phyloP scores from a whole-genome alignment of 2,888 invertebrate species.

The Platerodrilus igneus region DNA sequence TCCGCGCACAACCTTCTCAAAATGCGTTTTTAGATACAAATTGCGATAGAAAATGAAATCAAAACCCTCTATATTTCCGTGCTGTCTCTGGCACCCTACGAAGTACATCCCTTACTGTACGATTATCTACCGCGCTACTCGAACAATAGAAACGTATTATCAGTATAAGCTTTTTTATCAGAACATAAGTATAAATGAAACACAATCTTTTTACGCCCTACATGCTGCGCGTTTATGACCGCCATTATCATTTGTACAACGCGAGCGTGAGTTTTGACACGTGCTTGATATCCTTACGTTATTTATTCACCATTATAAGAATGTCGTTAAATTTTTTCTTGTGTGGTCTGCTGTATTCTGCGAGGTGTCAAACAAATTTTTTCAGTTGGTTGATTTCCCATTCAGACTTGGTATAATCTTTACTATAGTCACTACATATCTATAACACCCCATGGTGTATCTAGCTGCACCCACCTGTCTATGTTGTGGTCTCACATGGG shows the following conservation, averaged over 20 bases:
- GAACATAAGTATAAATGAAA: constrained; percentile 20
- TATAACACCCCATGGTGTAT: constrained; percentile 15
- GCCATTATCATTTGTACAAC: constrained; percentile 28
- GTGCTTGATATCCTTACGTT: constrained; percentile 25
- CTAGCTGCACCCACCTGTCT: constrained; percentile 20
- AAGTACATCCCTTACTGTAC: no score
- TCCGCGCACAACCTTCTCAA: no score
- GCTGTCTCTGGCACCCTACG: no score
- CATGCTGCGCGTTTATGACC: constrained; percentile 21
- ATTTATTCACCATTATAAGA: constrained; percentile 1
- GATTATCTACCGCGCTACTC: no score
- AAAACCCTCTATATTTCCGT: no score
- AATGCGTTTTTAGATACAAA: no score
- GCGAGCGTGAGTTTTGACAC: constrained; percentile 31
- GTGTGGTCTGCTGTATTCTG: constrained; percentile 35
- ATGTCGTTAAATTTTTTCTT: constrained; percentile 3
- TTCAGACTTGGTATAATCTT: constrained; percentile 9
- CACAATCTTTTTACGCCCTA: constrained; percentile 22
- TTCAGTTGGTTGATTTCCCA: constrained; percentile 32
- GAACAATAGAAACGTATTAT: no score
- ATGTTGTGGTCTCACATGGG: constrained; percentile 22
- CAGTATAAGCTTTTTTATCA: constrained; percentile 19
- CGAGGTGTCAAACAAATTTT: constrained; percentile 39
- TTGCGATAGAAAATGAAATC: no score
- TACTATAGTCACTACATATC: constrained; percentile 8